Evolutionary conservation across 2,113 vertebrate genomes (phyloP).

Genomic region (Passer domesticus): DNA sequence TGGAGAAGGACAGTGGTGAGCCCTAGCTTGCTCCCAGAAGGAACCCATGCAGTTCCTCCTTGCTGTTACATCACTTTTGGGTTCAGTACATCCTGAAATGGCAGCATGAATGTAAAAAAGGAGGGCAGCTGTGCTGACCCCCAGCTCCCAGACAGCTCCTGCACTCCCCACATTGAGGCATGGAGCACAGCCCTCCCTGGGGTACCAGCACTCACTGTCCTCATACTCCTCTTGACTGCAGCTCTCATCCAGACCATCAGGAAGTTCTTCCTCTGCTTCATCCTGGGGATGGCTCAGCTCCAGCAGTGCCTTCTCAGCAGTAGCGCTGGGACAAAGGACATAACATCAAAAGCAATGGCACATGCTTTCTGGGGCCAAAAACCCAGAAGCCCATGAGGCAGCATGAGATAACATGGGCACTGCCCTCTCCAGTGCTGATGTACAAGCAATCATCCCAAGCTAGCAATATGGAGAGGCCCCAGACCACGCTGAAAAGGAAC

Average conservation of each 20-base stretch:
- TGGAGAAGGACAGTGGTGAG: background rate
- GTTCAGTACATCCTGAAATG: background rate
- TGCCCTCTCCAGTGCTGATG: background rate
- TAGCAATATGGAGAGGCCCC: background rate
- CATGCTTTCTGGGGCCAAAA: background rate
- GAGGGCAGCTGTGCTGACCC: background rate
- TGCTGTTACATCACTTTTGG: background rate
- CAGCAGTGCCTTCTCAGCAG: conserved; percentile 4
- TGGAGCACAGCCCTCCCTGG: background rate
- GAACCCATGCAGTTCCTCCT: background rate
- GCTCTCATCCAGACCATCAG: conserved; percentile 78
- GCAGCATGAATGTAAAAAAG: background rate
- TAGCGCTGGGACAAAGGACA: conserved; percentile 17
- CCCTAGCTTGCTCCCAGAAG: background rate
- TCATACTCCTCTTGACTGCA: conserved; percentile 76
- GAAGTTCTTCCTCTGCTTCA: conserved; percentile 80
- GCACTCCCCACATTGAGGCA: background rate
- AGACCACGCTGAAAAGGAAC: background rate
- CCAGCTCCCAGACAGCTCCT: background rate
- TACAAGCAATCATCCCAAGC: background rate
- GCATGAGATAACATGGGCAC: background rate
- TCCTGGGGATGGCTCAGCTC: conserved; percentile 35
- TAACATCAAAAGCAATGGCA: background rate
- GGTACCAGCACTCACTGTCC: conserved; percentile 52
- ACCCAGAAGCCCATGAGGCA: background rate